Evolutionary conservation across 1,140 invertebrate species (phyloP).

Genomic region (Plectus sambesii): DNA sequence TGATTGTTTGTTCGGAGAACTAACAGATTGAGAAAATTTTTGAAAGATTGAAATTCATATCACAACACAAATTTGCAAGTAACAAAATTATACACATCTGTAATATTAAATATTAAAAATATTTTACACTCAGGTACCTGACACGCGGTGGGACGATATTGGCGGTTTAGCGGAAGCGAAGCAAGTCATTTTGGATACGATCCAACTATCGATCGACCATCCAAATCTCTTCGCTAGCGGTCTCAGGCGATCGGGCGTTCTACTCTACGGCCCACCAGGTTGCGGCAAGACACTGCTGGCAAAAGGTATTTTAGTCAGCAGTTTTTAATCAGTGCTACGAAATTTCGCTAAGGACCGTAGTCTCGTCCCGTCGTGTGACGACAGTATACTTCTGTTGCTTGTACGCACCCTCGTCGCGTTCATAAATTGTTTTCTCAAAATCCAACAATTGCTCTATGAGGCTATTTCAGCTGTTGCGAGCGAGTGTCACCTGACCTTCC

Average conservation of each 20-base stretch:
- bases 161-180: constrained; percentile 75
- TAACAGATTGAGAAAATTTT: no score
- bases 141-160: constrained; percentile 55
- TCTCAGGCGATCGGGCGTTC: constrained; percentile 54
- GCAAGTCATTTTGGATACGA: constrained; percentile 72
- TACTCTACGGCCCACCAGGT: constrained; percentile 91
- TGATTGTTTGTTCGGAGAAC: no score
- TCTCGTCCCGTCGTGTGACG: no score
- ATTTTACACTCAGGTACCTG: constrained; percentile 47
- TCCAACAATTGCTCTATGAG: not conserved
- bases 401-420: no score
- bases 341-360: no score
- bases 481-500: constrained; percentile 60
- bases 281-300: constrained; percentile 92
- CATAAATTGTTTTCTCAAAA: no score
- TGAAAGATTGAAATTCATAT: no score
- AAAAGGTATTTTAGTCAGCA: constrained; percentile 53
- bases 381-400: no score
- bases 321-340: constrained; percentile 77
- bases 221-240: not conserved
- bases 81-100: no score
- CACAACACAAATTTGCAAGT: no score
- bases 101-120: no score
- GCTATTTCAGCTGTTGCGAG: constrained; percentile 63
- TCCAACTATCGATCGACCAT: constrained; percentile 56